Conservation (phyloP, 2,888 invertebrate species). For the Diplazon laetatorius region DNA sequence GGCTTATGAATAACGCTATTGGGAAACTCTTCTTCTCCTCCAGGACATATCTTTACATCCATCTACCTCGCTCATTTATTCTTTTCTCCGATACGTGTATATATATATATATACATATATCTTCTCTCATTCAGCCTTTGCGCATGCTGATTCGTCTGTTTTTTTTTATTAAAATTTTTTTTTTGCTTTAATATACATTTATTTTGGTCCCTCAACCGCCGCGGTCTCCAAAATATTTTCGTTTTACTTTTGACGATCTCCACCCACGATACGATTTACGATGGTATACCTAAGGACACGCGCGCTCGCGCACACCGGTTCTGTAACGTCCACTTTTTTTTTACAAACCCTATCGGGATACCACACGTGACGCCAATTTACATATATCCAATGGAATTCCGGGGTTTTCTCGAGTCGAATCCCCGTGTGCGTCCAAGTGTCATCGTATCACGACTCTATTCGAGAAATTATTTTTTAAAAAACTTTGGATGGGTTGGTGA, state of each 20-base stretch:
- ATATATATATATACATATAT: no score
- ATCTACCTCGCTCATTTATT: constrained; percentile 40
- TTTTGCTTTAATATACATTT: background rate
- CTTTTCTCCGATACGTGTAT: background rate
- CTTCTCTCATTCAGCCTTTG: background rate
- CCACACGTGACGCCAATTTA: constrained; percentile 70
- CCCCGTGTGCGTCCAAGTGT: constrained; percentile 24
- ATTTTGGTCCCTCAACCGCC: background rate
- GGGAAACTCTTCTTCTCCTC: constrained; percentile 70
- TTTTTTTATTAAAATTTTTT: background rate
- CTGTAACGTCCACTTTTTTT: constrained; percentile 60
- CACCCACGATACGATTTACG: constrained; percentile 74
- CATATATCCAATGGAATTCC: constrained; percentile 74
- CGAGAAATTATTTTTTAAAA: constrained; percentile 13
- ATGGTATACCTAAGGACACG: constrained; percentile 72
- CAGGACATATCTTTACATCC: constrained; percentile 49
- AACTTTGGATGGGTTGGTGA: no score
- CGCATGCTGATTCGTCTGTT: background rate
- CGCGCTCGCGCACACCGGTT: constrained; percentile 67
- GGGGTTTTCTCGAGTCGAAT: constrained; percentile 45
- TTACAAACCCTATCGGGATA: constrained; percentile 55
- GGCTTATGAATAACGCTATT: constrained; percentile 63
- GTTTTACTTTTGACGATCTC: constrained; percentile 46
- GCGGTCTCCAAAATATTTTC: background rate
- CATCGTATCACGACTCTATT: constrained; percentile 15